Evolutionary conservation across 2,113 vertebrate genomes (phyloP).

Genomic region (Nymphicus hollandicus): DNA sequence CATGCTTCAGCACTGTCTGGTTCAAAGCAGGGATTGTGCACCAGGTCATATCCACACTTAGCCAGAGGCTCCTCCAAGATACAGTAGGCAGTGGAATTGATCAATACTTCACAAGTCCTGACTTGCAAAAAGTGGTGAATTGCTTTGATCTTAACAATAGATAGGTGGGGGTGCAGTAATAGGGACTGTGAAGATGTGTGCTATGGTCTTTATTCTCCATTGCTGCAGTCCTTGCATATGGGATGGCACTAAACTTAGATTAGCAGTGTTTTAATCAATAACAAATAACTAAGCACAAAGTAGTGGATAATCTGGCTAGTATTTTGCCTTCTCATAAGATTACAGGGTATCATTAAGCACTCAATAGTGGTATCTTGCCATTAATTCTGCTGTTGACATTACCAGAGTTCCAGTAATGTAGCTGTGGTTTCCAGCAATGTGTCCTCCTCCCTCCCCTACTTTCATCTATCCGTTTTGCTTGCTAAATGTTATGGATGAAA

Average conservation of each 20-base stretch:
- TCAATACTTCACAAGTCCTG: slow-evolving; percentile 38
- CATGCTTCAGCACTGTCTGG: too few relatives aligned
- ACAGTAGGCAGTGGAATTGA: slow-evolving; percentile 12
- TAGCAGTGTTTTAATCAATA: not conserved
- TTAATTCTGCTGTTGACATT: not conserved
- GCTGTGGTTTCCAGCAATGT: not conserved
- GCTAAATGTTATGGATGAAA: not conserved
- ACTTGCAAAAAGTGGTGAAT: not conserved
- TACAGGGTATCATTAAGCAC: not conserved
- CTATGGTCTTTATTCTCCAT: not conserved
- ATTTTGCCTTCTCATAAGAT: not conserved
- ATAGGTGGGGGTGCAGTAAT: not conserved
- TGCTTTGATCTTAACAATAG: not conserved
- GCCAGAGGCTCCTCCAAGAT: too few relatives aligned
- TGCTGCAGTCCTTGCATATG: not conserved
- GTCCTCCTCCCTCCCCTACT: not conserved
- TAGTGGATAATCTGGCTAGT: not conserved
- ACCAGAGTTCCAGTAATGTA: not conserved
- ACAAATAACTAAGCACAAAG: not conserved
- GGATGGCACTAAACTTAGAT: not conserved
- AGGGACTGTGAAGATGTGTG: not conserved
- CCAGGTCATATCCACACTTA: too few relatives aligned
- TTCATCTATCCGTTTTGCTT: not conserved
- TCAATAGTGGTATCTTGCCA: not conserved
- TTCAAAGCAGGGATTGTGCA: too few relatives aligned